Conservation (phyloP, 2,113 vertebrate genomes). For the Eonycteris spelaea region DNA sequence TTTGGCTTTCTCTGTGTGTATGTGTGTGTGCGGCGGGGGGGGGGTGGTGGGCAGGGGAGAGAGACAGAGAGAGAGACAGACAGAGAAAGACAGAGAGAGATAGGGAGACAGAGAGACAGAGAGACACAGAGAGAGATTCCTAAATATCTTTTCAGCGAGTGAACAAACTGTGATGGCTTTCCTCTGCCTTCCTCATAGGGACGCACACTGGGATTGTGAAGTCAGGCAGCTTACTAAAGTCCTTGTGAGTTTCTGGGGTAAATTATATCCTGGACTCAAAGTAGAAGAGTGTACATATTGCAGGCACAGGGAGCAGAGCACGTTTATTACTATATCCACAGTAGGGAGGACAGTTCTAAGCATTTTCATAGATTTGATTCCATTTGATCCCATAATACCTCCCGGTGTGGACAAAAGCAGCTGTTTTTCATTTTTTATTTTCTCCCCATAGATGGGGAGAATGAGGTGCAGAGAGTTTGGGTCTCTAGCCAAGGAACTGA, state of each 20-base stretch:
- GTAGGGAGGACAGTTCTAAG: neutral
- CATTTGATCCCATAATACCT: neutral
- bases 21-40: neutral
- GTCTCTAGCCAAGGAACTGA: neutral
- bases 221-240: neutral
- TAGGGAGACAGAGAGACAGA: neutral
- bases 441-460: neutral
- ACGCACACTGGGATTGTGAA: neutral
- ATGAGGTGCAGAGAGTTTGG: neutral
- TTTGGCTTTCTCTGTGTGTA: neutral
- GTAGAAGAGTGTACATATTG: neutral
- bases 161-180: neutral
- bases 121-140: neutral
- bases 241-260: neutral
- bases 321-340: rapidly evolving
- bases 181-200: neutral
- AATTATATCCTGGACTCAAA: neutral
- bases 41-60: too few relatives aligned
- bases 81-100: neutral
- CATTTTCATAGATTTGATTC: neutral
- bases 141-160: neutral
- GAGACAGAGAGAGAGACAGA: neutral
- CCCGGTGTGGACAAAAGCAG: neutral
- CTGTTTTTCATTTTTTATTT: neutral
- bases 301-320: neutral